Evolutionary conservation across 2,797 vertebrate species (phyloP).

Genomic region (Spinus pinus): DNA sequence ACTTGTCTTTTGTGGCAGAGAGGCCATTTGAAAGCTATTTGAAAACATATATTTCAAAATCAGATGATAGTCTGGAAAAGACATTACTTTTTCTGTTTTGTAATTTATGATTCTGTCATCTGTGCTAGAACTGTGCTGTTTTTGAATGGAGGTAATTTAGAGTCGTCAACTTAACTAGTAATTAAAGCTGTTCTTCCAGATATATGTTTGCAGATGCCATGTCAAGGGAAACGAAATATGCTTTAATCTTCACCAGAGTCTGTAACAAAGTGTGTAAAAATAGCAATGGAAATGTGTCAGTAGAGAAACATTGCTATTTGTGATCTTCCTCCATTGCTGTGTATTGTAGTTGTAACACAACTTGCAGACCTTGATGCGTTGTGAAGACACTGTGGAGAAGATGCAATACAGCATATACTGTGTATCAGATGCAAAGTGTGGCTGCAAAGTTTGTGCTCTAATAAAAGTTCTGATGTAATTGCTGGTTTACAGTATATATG

Average conservation of each 20-base stretch:
- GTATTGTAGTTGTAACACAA: not conserved
- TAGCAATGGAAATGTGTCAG: not conserved
- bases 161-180: not conserved
- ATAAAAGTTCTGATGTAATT: not conserved
- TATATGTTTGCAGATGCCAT: not conserved
- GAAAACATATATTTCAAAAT: not conserved
- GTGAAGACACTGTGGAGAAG: not conserved
- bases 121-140: not conserved
- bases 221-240: not conserved
- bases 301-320: not conserved
- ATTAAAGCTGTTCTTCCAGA: conserved; percentile 18
- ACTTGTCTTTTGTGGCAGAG: not conserved
- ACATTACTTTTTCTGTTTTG: not conserved
- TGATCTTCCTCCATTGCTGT: not conserved
- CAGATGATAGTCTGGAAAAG: not conserved
- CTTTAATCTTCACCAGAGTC: not conserved
- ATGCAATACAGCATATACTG: not conserved
- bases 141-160: not conserved
- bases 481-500: not conserved
- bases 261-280: not conserved
- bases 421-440: not conserved
- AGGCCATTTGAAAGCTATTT: not conserved
- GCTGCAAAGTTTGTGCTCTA: not conserved
- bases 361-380: not conserved
- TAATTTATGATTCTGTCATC: not conserved